Evolutionary conservation across 2,113 vertebrate genomes (phyloP), one percentile per base, ranked within the genome.

Genomic region (Lota lota): DNA sequence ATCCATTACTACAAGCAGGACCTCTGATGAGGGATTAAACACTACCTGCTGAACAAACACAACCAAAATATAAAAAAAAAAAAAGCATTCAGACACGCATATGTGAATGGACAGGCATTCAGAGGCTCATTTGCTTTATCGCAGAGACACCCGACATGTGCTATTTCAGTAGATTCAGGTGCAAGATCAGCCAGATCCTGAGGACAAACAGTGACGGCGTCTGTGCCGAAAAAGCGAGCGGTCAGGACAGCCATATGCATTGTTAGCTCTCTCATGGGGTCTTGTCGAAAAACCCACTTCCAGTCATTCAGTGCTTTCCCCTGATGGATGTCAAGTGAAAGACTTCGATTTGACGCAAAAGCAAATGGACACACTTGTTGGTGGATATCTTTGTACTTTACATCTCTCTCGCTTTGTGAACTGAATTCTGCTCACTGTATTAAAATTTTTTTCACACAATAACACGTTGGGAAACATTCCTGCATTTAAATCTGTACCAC

Each of bases 11-110:
- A 33, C 71, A 76, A 12, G 84, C 79, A 63, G 61, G 82, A 76
- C 74, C 84, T 75, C 75, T 89, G 84, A 89, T 87, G 87, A 84
- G 80, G 76, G 62, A 84, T 90, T 91, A 89, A 92, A 88, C 84
- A 86, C 81, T 88, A 89, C 86, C 84, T 81, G 83, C 85, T 91
- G 90, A 88, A 81, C 68, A 90, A 92, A 92, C 79, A 56, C 33
- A 47, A 22, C 20, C 14, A 22, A 22, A 21, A 59, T 77, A 72
- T 76, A 66, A 66, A 72, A 77, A 66, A 66, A 21, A 64, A 12
- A 14, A n/a, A 69, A 59, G 60, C 21, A 60, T 15, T 56, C 20
- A 33, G 40, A 58, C 20, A 57, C 56, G 67, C 33, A 18, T 8
- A 66, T 63, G 62, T 56, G 53, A 17, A 56, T 5, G 17, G 16